Percentiles rank a stretch among this genome's conserved stretches.
Evolutionary conservation across 2,113 vertebrate genomes (phyloP).

Genomic region (Atlantisia rogersi): DNA sequence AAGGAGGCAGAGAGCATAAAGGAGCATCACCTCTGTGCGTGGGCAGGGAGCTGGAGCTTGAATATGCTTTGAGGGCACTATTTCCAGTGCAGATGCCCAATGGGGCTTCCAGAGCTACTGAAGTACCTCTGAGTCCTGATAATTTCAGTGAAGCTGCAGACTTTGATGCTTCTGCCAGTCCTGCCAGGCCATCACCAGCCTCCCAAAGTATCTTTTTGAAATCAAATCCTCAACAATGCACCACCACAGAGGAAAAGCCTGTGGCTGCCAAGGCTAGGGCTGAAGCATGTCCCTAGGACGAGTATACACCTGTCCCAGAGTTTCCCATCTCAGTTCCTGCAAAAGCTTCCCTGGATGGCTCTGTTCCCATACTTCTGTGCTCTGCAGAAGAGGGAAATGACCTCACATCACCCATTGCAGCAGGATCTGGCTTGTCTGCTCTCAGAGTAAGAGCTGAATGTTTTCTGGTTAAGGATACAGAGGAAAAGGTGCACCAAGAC

Average conservation of each 20-base stretch:
- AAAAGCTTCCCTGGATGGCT: neutral
- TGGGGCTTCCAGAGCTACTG: neutral
- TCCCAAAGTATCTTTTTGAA: neutral
- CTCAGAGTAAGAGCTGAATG: neutral
- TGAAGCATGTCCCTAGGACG: neutral
- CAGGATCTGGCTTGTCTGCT: neutral
- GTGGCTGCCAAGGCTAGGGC: neutral
- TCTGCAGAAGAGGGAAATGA: neutral
- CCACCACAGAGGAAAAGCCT: neutral
- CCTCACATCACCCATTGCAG: neutral
- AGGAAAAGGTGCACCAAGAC: neutral
- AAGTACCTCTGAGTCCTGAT: neutral
- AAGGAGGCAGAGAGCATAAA: neutral
- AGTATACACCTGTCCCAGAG: neutral
- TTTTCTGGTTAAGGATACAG: neutral
- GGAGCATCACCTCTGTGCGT: neutral
- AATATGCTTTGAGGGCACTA: neutral
- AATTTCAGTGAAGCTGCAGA: neutral
- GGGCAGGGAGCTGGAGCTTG: neutral
- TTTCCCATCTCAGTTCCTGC: neutral
- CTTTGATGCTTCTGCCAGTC: neutral
- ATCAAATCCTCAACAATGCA: rapidly evolving
- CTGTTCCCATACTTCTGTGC: neutral
- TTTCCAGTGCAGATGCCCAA: neutral
- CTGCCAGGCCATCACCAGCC: neutral